Percentiles rank a stretch among this genome's conserved stretches.
Evolutionary conservation across 2,888 invertebrate species (phyloP).

Genomic region (Patella depressa): DNA sequence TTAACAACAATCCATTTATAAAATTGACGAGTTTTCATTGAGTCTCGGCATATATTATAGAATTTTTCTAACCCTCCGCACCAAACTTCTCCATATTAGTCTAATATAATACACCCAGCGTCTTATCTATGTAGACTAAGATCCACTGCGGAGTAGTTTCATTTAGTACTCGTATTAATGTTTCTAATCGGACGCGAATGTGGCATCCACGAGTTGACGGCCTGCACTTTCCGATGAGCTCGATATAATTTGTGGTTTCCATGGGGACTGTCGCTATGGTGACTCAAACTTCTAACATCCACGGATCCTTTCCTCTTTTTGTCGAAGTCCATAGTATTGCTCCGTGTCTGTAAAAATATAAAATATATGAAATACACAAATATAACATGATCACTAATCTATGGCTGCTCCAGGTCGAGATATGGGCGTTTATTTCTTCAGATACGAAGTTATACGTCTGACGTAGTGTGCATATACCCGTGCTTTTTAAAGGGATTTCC

Average conservation of each 20-base stretch:
- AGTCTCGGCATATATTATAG: too few relatives aligned
- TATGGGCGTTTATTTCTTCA: background rate
- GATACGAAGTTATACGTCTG: background rate
- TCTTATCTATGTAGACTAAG: too few relatives aligned
- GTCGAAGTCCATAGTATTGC: background rate
- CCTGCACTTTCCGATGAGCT: background rate
- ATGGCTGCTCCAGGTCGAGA: background rate
- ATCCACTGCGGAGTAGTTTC: background rate
- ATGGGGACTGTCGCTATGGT: background rate
- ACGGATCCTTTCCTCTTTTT: background rate
- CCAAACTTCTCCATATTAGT: too few relatives aligned
- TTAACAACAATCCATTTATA: too few relatives aligned
- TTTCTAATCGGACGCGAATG: background rate
- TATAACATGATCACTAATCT: background rate
- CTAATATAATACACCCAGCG: too few relatives aligned
- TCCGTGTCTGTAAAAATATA: background rate
- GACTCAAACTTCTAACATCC: background rate
- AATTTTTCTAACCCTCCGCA: too few relatives aligned
- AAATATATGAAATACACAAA: background rate
- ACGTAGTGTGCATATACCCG: too few relatives aligned
- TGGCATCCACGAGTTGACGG: constrained; percentile 5
- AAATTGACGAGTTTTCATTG: too few relatives aligned
- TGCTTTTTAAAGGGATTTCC: too few relatives aligned
- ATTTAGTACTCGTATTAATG: constrained; percentile 1
- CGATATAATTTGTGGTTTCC: background rate